Evolutionary conservation across 2,888 invertebrate genomes (phyloP).

Genomic region (Agonopterix subpropinquella): DNA sequence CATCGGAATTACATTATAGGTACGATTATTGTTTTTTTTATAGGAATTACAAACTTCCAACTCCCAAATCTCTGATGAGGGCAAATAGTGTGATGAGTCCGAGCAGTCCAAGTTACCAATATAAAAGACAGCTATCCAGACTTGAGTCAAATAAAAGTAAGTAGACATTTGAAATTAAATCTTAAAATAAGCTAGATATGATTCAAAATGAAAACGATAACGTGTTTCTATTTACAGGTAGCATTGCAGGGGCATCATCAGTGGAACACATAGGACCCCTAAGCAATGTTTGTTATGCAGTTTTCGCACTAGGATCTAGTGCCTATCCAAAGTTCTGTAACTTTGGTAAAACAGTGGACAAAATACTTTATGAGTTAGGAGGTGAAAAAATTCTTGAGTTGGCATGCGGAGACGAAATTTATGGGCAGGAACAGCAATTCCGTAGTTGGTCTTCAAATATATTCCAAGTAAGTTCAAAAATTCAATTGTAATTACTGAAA

Average conservation of each 20-base stretch:
- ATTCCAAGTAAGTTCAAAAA: constrained; percentile 79
- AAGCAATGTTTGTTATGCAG: constrained; percentile 93
- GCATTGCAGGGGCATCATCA: constrained; percentile 81
- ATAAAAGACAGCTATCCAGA: constrained; percentile 79
- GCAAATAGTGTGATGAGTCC: constrained; percentile 81
- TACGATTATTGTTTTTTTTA: constrained; percentile 17
- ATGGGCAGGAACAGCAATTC: constrained; percentile 96
- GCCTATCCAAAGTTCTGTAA: constrained; percentile 98
- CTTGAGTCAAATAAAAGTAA: constrained; percentile 66
- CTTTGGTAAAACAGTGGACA: constrained; percentile 94
- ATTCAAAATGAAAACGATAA: no score
- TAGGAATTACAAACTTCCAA: constrained; percentile 80
- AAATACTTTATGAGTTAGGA: constrained; percentile 89
- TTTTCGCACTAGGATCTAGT: constrained; percentile 95
- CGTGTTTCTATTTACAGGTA: constrained; percentile 61
- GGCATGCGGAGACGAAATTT: constrained; percentile 94
- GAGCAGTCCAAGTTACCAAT: constrained; percentile 44
- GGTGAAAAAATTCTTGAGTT: constrained; percentile 89
- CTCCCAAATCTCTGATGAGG: constrained; percentile 92
- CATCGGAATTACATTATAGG: constrained; percentile 17
- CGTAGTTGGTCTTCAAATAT: constrained; percentile 91
- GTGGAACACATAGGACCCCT: constrained; percentile 91
- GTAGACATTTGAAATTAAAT: constrained; percentile 9
- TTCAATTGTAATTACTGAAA: background rate
- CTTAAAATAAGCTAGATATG: no score